Conservation (phyloP, 2,888 invertebrate genomes). For the Trimorus sp. region DNA sequence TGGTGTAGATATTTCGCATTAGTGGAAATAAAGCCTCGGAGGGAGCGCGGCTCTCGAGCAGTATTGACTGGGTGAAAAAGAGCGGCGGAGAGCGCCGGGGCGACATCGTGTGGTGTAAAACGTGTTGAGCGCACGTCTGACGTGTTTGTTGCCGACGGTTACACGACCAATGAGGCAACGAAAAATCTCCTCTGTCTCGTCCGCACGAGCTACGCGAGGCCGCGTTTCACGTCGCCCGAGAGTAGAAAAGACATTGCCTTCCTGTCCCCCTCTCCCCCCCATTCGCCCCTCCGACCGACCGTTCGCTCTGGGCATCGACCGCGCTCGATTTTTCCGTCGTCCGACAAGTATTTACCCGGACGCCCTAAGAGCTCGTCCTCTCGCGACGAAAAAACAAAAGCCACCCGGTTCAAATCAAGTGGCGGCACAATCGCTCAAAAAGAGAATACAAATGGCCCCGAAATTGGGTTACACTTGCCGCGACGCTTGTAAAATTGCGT, state of each 20-base stretch:
- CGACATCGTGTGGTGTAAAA: slow-evolving; percentile 54
- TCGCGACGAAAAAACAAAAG: slow-evolving; percentile 66
- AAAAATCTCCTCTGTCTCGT: slow-evolving; percentile 69
- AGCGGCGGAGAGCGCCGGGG: slow-evolving; percentile 28
- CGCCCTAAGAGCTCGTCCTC: slow-evolving; percentile 52
- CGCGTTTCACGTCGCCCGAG: slow-evolving; percentile 40
- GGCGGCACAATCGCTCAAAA: slow-evolving; percentile 15
- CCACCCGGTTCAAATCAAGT: slow-evolving; percentile 64
- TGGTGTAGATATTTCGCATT: slow-evolving; percentile 60
- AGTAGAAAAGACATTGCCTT: slow-evolving; percentile 28
- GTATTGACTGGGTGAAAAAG: slow-evolving; percentile 47
- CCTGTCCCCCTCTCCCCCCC: slow-evolving; percentile 3
- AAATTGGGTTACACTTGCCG: slow-evolving; percentile 35
- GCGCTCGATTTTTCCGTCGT: slow-evolving; percentile 58
- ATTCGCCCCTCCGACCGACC: not conserved
- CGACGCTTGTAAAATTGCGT: slow-evolving; percentile 30
- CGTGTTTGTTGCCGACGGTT: slow-evolving; percentile 70
- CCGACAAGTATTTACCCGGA: slow-evolving; percentile 62
- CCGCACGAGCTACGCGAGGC: slow-evolving; percentile 58
- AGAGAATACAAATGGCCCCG: slow-evolving; percentile 38
- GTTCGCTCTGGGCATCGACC: slow-evolving; percentile 29
- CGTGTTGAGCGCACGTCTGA: slow-evolving; percentile 67
- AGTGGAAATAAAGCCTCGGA: slow-evolving; percentile 46
- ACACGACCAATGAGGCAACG: slow-evolving; percentile 73
- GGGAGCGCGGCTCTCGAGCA: slow-evolving; percentile 18